These are phyloP conservation scores for Serilophus lunatus DNA, from an alignment of 2,113 vertebrate genomes.

Conservation along the genomic window DNA sequence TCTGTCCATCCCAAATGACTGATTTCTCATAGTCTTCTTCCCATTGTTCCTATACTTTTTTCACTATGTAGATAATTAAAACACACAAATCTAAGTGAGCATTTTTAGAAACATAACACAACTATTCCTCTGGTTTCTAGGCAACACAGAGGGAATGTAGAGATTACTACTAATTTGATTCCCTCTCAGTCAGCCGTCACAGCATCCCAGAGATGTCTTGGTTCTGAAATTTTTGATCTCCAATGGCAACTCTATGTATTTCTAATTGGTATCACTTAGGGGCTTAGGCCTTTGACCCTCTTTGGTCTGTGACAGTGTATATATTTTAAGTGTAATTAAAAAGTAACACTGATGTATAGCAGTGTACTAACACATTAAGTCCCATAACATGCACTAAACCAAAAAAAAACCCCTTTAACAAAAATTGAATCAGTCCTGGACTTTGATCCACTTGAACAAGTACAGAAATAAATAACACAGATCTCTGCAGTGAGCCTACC, in stretches of 20 bases:
- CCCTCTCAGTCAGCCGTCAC: neutral
- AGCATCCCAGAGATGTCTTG: neutral
- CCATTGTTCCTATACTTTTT: neutral
- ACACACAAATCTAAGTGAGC: neutral
- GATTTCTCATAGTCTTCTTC: neutral
- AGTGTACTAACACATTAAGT: neutral
- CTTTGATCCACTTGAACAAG: neutral
- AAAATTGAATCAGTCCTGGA: neutral
- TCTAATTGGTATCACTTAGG: neutral
- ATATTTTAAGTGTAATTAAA: neutral
- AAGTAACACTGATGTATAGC: neutral
- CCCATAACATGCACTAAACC: neutral
- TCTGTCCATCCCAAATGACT: neutral
- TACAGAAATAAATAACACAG: neutral
- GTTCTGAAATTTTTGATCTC: neutral
- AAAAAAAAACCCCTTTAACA: neutral
- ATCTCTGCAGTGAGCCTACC: neutral
- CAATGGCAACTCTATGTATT: neutral
- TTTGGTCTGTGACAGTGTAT: neutral
- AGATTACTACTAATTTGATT: constrained; percentile 22
- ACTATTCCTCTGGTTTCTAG: constrained; percentile 61
- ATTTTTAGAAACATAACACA: constrained; percentile 45
- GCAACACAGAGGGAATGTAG: constrained; percentile 54
- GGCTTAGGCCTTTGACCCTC: neutral
- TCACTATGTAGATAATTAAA: constrained; percentile 26